phyloP scores from a whole-genome alignment of 92 coral and sea anemone genomes.

The Palythoa caribaeorum region DNA sequence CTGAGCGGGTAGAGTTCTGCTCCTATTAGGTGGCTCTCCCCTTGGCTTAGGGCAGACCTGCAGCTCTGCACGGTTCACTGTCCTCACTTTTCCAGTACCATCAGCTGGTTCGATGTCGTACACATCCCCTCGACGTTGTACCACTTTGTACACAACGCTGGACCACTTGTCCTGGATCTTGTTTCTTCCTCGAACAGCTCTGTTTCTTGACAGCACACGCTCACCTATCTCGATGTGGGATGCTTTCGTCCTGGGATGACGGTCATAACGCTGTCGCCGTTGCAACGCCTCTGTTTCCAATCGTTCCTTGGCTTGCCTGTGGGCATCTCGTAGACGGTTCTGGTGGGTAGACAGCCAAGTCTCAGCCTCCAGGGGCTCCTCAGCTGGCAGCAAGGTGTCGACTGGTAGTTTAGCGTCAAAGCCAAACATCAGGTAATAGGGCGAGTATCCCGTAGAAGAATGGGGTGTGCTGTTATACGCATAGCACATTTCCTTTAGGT shows the following conservation, averaged over 20 bases:
- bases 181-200: neutral
- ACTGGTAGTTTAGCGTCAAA: neutral
- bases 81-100: neutral
- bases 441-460: neutral
- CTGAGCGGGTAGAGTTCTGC: no score
- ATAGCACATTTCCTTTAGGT: neutral
- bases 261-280: neutral
- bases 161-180: constrained; percentile 23
- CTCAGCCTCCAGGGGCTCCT: neutral
- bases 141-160: neutral
- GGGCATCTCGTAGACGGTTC: neutral
- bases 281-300: neutral
- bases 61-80: neutral
- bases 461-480: neutral
- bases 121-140: constrained; percentile 1
- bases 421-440: neutral
- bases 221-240: neutral
- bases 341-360: constrained; percentile 11
- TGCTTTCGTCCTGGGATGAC: neutral
- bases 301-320: neutral
- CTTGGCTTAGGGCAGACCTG: neutral
- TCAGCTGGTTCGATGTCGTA: neutral
- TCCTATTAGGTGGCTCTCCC: no score
- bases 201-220: neutral
- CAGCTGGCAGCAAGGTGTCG: neutral